These are phyloP conservation scores for Benitochromis conjunctus DNA, from an alignment of 2,113 vertebrate genomes.

Conservation along the genomic window DNA sequence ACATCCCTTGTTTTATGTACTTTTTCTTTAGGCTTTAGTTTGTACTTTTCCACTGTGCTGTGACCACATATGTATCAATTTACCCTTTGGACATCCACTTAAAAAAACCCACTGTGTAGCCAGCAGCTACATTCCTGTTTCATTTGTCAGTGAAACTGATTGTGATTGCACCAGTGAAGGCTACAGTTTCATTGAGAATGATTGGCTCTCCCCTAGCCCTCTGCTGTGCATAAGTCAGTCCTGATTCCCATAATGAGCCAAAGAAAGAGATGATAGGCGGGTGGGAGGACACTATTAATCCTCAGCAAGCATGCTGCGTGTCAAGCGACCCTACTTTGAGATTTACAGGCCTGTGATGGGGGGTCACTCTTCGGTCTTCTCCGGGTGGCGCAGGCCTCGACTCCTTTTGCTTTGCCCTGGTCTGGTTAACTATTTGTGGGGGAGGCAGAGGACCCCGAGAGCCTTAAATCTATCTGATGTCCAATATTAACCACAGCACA, in stretches of 20 bases:
- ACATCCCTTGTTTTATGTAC: neutral
- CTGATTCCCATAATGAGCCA: slow-evolving; percentile 31
- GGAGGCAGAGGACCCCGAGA: slow-evolving; percentile 15
- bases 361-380: slow-evolving; percentile 32
- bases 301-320: slow-evolving; percentile 47
- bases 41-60: neutral
- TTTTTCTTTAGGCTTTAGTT: neutral
- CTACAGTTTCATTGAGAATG: neutral
- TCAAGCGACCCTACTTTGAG: slow-evolving; percentile 17
- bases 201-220: neutral
- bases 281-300: slow-evolving; percentile 45
- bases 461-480: slow-evolving; percentile 51
- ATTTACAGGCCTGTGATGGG: slow-evolving; percentile 10
- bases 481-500: slow-evolving; percentile 67
- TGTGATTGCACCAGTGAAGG: neutral
- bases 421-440: slow-evolving; percentile 1
- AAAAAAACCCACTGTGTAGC: neutral
- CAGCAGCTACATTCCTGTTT: slow-evolving; percentile 9
- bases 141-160: slow-evolving; percentile 22
- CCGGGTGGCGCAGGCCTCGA: neutral
- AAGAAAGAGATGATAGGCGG: slow-evolving; percentile 9
- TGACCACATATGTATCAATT: neutral
- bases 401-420: slow-evolving; percentile 2
- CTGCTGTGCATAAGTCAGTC: neutral
- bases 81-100: slow-evolving; percentile 13